Evolutionary conservation across 2,797 vertebrate genomes (phyloP).

Genomic region (Pangasius sanitwongsei): DNA sequence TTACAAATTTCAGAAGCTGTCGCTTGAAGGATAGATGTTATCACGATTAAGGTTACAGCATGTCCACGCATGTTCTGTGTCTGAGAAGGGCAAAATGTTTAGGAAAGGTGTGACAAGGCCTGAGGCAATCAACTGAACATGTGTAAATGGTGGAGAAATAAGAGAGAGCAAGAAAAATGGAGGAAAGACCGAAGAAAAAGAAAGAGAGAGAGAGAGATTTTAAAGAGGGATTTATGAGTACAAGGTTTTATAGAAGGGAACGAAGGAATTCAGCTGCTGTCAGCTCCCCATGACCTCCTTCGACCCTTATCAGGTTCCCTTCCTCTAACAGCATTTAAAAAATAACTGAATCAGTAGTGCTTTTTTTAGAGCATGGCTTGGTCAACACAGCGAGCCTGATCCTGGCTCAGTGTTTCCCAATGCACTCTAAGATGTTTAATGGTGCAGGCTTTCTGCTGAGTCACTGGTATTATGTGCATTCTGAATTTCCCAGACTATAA

Average conservation of each 20-base stretch:
- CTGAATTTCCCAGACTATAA: background rate
- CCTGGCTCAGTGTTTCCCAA: background rate
- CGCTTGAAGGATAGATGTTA: conserved; percentile 13
- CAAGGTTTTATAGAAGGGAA: background rate
- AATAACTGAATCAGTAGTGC: conserved; percentile 19
- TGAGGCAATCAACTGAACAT: conserved; percentile 17
- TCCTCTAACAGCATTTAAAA: conserved; percentile 21
- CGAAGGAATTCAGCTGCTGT: conserved; percentile 35
- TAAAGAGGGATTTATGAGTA: background rate
- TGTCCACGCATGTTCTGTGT: conserved; percentile 33
- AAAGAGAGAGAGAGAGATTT: background rate
- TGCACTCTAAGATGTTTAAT: background rate
- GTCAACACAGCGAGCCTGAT: conserved; percentile 10
- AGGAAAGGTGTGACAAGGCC: conserved; percentile 44
- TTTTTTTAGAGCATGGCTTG: background rate
- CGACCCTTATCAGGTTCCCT: conserved; percentile 32
- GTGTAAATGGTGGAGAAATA: background rate
- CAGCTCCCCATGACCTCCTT: conserved; percentile 34
- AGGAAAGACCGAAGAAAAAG: background rate
- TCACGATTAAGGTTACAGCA: conserved; percentile 18
- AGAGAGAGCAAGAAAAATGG: background rate
- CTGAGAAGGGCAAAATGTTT: conserved; percentile 24
- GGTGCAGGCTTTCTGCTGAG: conserved; percentile 28
- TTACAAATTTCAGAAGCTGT: background rate
- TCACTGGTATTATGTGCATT: conserved; percentile 14